Evolutionary conservation across 92 coral and sea anemone genomes (phyloP).

Genomic region (Porites rus): DNA sequence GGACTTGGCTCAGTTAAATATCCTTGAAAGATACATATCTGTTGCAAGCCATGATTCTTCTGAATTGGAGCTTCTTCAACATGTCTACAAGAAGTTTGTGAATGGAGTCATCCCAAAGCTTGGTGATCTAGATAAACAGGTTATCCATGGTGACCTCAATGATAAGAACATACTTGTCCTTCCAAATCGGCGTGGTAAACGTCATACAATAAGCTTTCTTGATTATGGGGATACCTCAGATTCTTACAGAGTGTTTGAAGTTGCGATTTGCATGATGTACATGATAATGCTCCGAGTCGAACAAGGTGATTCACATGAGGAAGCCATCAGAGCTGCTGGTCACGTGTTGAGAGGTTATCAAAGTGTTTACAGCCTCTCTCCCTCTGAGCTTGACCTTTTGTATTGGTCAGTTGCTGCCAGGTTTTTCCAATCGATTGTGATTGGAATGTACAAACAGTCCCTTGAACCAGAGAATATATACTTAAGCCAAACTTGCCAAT

Average conservation of each 20-base stretch:
- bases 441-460: conserved; percentile 43
- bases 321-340: conserved; percentile 43
- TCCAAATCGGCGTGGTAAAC: not conserved
- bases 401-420: conserved; percentile 76
- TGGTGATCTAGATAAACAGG: conserved; percentile 48
- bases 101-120: conserved; percentile 56
- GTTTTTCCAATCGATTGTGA: conserved; percentile 48
- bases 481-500: not conserved
- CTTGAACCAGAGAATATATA: conserved; percentile 75
- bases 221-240: conserved; percentile 77
- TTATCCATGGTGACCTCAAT: conserved; percentile 73
- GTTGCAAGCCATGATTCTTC: conserved; percentile 32
- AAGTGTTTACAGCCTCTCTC: conserved; percentile 35
- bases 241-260: conserved; percentile 74
- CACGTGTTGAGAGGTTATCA: conserved; percentile 69
- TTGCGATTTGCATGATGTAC: conserved; percentile 75
- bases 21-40: conserved; percentile 32
- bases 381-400: conserved; percentile 38
- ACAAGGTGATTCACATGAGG: conserved; percentile 23
- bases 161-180: conserved; percentile 57
- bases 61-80: conserved; percentile 8
- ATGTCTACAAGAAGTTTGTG: conserved; percentile 39
- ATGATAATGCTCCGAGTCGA: conserved; percentile 26
- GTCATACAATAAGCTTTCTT: conserved; percentile 40
- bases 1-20: conserved; percentile 47